Evolutionary conservation across 1,140 invertebrate genomes (phyloP).

Genomic region (Pararge aegeria): DNA sequence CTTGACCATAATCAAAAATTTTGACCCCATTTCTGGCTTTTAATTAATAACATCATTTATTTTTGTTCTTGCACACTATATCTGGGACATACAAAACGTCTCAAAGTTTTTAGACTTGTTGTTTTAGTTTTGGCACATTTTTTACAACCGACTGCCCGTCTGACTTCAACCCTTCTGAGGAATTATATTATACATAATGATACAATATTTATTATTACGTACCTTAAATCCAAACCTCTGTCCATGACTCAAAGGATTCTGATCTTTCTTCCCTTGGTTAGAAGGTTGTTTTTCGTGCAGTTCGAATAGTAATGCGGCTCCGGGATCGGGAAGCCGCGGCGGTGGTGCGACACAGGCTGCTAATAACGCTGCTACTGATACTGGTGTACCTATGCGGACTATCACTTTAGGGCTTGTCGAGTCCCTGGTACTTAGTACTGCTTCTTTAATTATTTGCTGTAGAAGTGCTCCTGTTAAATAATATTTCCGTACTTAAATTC

Average conservation of each 20-base stretch:
- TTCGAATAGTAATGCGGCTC: conserved; percentile 68
- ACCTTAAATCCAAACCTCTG: conserved; percentile 72
- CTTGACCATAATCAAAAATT: too few relatives aligned
- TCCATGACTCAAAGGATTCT: conserved; percentile 39
- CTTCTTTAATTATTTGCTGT: conserved; percentile 70
- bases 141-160: too few relatives aligned
- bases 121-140: too few relatives aligned
- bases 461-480: conserved; percentile 67
- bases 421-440: conserved; percentile 41
- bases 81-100: too few relatives aligned
- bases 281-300: conserved; percentile 63
- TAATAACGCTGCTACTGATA: conserved; percentile 67
- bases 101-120: too few relatives aligned
- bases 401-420: conserved; percentile 44
- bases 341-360: conserved; percentile 63
- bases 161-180: too few relatives aligned
- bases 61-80: too few relatives aligned
- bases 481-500: too few relatives aligned
- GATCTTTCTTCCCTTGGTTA: conserved; percentile 41
- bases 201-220: not conserved
- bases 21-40: too few relatives aligned
- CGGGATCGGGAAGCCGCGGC: conserved; percentile 66
- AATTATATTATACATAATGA: not conserved
- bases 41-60: too few relatives aligned
- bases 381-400: conserved; percentile 68